Evolutionary conservation across 2,113 vertebrate species (phyloP), one percentile per base, ranked within the genome.

Genomic region (Lycocorax pyrrhopterus): DNA sequence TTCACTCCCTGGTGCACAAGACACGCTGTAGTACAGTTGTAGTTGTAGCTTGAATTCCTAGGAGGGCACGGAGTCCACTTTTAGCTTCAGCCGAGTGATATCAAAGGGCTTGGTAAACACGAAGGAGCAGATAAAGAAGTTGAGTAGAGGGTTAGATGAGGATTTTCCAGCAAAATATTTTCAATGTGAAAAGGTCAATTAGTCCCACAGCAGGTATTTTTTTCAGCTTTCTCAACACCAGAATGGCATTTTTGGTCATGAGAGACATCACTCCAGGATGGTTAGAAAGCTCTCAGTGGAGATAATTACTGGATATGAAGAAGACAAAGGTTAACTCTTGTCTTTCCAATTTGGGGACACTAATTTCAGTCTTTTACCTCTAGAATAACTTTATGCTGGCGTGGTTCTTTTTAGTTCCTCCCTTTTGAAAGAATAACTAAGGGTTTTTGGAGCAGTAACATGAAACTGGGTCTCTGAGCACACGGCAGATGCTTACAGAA

Each of bases 31-130:
- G 82, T 93, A 73, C 43, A 37, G 90, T 60, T 84, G 93, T 92
- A 64, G 93, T 64, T 82, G 67, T 58, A 64, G 68, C 60, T 72
- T 9, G 7, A 43, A 94, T 95, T 93, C 91, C 84, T 90, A 94
- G 89, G 89, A 95, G 89, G 89, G 87, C 91, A 94, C 21, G 0
- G 69, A 85, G 46, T 93, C 78, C 59, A 55, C 87, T 64, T 91
- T 87, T 91, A 91, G 60, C 69, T 78, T 46, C 67, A 37, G 84
- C 71, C 27, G 10, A 83, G 72, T 19, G 37, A 39, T 85, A 91
- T 82, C 94, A 93, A 93, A 95, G 82, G 85, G 32, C 82, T 88
- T n/a, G n/a, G 68, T 74, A 96, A 83, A 72, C 30, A 88, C 87
- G 78, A 27, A 88, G 43, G 20, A 95, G 59, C 39, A 74, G 64